A percentile compares a stretch with the other conserved stretches of the same genome.
Conservation (phyloP, 2,113 vertebrate genomes). For the Solea solea region DNA sequence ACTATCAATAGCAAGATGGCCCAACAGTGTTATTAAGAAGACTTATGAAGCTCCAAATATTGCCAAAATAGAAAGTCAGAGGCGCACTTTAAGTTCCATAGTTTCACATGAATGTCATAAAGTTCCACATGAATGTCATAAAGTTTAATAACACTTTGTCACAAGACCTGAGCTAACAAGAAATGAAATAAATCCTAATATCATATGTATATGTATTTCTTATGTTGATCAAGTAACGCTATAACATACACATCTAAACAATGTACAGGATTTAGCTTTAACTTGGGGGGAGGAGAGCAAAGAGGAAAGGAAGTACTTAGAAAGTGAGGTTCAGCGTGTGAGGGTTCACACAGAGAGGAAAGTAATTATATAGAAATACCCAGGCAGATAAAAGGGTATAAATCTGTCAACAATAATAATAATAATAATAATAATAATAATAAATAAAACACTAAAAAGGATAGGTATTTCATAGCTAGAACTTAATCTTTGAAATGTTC, state of each 20-base stretch:
- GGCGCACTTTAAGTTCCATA: conserved; percentile 11
- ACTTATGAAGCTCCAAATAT: conserved; percentile 39
- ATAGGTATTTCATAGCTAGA: neutral
- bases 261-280: too few species aligned
- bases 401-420: conserved; percentile 11
- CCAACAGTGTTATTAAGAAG: conserved; percentile 34
- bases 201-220: too few species aligned
- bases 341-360: conserved; percentile 11
- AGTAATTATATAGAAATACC: conserved; percentile 16
- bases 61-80: conserved; percentile 47
- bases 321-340: neutral
- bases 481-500: conserved; percentile 15
- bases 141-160: conserved; percentile 22
- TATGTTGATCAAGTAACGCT: too few species aligned
- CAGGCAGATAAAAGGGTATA: conserved; percentile 1
- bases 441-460: too few species aligned
- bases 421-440: too few species aligned
- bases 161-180: neutral
- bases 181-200: conserved; percentile 14
- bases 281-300: too few species aligned
- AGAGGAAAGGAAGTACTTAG: neutral
- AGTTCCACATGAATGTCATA: conserved; percentile 19
- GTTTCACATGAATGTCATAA: conserved; percentile 16
- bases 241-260: too few species aligned
- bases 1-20: conserved; percentile 32